These are phyloP conservation scores for Andrena fulva DNA, from an alignment of 2,888 invertebrate genomes.

Conservation along the genomic window DNA sequence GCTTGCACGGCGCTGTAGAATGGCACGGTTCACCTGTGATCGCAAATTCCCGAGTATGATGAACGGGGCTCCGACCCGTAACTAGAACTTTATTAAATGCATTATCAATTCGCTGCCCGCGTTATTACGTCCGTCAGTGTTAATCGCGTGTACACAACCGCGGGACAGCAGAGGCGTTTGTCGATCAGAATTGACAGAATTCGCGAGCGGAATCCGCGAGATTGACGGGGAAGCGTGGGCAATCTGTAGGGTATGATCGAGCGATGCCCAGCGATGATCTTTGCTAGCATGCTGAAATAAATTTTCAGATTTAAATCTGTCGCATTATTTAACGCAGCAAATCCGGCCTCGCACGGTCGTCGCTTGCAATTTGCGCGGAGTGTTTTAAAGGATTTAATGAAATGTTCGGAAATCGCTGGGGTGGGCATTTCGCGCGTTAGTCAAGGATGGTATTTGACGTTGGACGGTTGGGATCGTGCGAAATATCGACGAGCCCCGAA, in stretches of 20 bases:
- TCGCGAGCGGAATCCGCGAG: not conserved
- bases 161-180: slow-evolving; percentile 13
- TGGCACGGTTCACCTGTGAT: not conserved
- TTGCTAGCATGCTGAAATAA: too few species aligned
- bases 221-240: not conserved
- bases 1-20: not conserved
- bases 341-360: too few species aligned
- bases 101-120: not conserved
- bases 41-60: not conserved
- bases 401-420: too few species aligned
- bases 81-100: slow-evolving; percentile 19
- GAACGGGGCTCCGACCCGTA: slow-evolving; percentile 4
- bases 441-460: too few species aligned
- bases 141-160: slow-evolving; percentile 9
- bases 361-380: too few species aligned
- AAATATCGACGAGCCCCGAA: not conserved
- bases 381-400: too few species aligned
- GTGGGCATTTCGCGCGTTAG: too few species aligned
- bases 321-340: not conserved
- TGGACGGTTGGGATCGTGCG: not conserved
- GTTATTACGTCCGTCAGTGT: slow-evolving; percentile 8
- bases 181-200: slow-evolving; percentile 8
- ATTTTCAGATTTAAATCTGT: not conserved
- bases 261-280: not conserved
- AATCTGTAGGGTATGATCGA: not conserved